Evolutionary conservation across 2,113 vertebrate genomes (phyloP).

Genomic region (Bagarius yarrelli): DNA sequence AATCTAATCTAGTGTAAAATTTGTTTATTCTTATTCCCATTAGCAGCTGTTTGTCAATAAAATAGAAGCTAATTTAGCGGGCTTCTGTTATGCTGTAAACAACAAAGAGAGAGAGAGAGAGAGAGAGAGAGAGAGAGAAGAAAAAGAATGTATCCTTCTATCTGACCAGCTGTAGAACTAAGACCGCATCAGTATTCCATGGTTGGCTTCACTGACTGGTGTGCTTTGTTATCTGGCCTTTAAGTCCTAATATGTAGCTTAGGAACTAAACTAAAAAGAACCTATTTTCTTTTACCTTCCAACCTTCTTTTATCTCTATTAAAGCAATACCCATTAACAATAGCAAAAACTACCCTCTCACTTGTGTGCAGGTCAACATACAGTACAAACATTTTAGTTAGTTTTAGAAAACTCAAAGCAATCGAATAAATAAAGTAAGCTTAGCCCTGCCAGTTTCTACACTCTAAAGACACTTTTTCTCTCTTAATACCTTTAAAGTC

Average conservation of each 20-base stretch:
- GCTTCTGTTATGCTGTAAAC: background rate
- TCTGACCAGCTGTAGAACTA: constrained; percentile 23
- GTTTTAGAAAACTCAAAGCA: background rate
- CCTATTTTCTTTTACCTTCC: constrained; percentile 4
- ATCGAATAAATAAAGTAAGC: constrained; percentile 12
- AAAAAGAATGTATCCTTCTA: constrained; percentile 3
- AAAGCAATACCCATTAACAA: background rate
- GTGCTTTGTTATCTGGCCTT: constrained; percentile 42
- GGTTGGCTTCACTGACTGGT: constrained; percentile 36
- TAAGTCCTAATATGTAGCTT: constrained; percentile 30
- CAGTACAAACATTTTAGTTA: constrained; percentile 11
- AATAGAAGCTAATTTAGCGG: background rate
- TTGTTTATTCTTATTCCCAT: background rate
- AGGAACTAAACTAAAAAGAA: constrained; percentile 35
- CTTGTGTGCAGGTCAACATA: background rate
- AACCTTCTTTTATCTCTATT: background rate
- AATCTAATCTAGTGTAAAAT: background rate
- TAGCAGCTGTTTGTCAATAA: background rate
- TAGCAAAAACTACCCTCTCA: background rate
- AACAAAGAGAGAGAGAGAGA: background rate
- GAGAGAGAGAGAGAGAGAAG: background rate
- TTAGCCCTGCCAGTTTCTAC: background rate
- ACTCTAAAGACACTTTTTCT: background rate
- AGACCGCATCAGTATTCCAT: constrained; percentile 50
- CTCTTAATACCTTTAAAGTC: background rate